Base-by-base conservation (phyloP, 1,140 invertebrate species). In the Drosophila neocordata region DNA sequence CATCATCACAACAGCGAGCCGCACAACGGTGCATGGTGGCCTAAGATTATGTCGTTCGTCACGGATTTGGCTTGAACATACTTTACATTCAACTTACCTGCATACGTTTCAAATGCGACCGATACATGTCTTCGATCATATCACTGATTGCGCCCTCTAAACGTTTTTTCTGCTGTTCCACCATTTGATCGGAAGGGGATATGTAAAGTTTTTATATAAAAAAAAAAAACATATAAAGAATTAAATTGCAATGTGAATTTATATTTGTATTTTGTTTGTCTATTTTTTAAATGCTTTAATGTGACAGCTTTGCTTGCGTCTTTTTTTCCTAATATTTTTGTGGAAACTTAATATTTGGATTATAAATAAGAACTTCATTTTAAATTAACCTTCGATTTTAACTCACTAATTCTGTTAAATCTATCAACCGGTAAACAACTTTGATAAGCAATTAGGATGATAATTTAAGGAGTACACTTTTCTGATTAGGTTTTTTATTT, bases 21-120 rank as follows among this genome's bases (percentile, higher is more conserved):
- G 96, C 96, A 93, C 97, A 98, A 72, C 94, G 93, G 87, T 97
- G 96, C 96, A 98, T 98, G 64, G 95, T 94, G 57, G 93, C 94
- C 84, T 89, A 4, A 44, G 6, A 6, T 24, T 24, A 2, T 4
- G 27, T 31, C 1, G 27, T 31, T 31, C 9, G 2, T 9, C 7
- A 2, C n/a, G 22, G 6, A 4, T 37, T 8, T 1, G 8, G 27
- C 7, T 13, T 7, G 1, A 1, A 24, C 9, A 7, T 13, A 15
- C 24, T 4, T 6, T 4, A 20, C 11, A 11, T 3, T 11, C 13
- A n/a, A 64, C 73, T 77, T 35, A 97, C 97, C 94, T 98, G 97
- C 94, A 98, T 97, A 93, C 95, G 96, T 65, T 97, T 93, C 57
- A 98, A 92, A 92, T 95, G 94, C 65, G 93, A 93, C 78, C 93